Evolutionary conservation across 2,797 vertebrate genomes (phyloP).

Genomic region (Manis crassicaudata): DNA sequence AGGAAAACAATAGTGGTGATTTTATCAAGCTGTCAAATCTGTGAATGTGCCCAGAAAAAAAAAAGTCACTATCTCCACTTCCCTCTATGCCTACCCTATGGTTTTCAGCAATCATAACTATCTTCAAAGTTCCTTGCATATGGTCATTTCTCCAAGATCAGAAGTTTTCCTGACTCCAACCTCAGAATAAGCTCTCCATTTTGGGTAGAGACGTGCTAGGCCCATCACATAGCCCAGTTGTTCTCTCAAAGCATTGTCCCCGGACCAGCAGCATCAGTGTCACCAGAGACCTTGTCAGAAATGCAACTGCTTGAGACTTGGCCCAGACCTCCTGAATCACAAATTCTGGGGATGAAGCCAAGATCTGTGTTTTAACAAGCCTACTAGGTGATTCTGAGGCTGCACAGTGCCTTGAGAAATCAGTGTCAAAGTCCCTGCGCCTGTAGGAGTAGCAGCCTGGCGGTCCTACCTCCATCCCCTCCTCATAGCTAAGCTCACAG

Average conservation of each 20-base stretch:
- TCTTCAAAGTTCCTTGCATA: background rate
- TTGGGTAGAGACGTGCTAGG: background rate
- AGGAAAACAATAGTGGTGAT: conserved; percentile 37
- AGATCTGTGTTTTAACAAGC: background rate
- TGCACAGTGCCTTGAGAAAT: background rate
- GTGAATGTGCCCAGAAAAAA: background rate
- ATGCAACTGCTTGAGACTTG: background rate
- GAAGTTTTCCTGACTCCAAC: background rate
- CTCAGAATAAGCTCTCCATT: background rate
- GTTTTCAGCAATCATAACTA: background rate
- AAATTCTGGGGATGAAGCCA: background rate
- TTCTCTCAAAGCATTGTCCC: background rate
- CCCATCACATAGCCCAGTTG: background rate
- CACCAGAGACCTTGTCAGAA: background rate
- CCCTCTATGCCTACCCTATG: background rate
- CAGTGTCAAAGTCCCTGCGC: background rate
- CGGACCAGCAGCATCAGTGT: background rate
- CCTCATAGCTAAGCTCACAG: background rate
- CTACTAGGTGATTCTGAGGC: background rate
- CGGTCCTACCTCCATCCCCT: background rate
- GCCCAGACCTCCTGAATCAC: background rate
- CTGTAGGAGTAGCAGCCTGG: background rate
- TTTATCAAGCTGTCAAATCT: conserved; percentile 38
- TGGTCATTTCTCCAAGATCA: background rate
- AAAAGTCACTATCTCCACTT: background rate